Evolutionary conservation across 2,888 invertebrate species (phyloP).

Genomic region (Shargacucullia verbasci): DNA sequence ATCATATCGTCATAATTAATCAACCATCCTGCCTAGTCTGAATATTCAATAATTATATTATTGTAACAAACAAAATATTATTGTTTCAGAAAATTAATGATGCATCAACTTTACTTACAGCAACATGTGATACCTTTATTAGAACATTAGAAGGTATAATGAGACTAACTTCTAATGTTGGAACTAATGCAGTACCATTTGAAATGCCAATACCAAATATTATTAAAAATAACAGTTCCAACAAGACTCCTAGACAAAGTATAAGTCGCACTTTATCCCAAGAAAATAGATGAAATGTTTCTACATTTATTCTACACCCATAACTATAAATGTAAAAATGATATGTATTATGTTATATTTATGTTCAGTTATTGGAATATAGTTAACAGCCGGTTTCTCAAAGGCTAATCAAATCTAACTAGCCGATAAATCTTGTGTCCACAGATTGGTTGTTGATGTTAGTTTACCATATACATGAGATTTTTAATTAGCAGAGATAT

Average conservation of each 20-base stretch:
- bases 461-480: no score
- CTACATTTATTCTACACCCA: constrained; percentile 1
- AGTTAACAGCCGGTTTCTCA: no score
- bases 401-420: no score
- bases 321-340: constrained; percentile 18
- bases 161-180: constrained; percentile 86
- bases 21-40: no score
- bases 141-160: constrained; percentile 94
- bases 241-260: constrained; percentile 72
- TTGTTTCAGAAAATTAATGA: constrained; percentile 91
- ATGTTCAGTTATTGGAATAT: no score
- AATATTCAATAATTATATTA: no score
- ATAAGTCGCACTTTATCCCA: constrained; percentile 80
- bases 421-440: no score
- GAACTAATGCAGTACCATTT: constrained; percentile 63
- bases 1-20: no score
- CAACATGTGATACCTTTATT: constrained; percentile 95
- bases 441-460: no score
- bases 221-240: constrained; percentile 67
- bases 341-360: no score
- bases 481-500: no score
- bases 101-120: constrained; percentile 92
- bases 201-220: constrained; percentile 78
- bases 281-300: constrained; percentile 81
- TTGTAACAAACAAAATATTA: constrained; percentile 4